Base-by-base conservation (phyloP, 2,888 invertebrate species). In the Cheilosia pagana region DNA sequence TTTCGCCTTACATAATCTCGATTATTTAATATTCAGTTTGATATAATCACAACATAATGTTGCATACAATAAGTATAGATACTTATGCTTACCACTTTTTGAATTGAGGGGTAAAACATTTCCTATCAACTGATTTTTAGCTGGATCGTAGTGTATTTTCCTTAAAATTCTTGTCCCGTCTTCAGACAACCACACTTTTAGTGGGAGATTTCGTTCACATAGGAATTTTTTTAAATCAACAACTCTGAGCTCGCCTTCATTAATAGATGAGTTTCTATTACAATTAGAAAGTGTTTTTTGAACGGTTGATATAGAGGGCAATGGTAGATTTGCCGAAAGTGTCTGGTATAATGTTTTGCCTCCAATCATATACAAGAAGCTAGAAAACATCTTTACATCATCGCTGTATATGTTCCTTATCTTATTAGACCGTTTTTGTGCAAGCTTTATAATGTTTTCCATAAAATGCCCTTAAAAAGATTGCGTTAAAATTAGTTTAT, bases 371-470 rank as follows among this genome's bases (percentile, higher is more conserved):
- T 50, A 50, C 50, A 50, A 8, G 21, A 50, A 50, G 25, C 50
- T 50, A 50, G 25, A 50, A 50, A 50, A 50, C 23, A 50, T 50
- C 50, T 50, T 50, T 3, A 50, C 7, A 50, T 50, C 50, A 50
- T 50, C 50, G 50, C 50, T 50, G 50, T 50, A 50, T 23, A 50
- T 14, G 50, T 50, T 50, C 3, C 25, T 23, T 50, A 50, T 50
- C 1, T 23, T 50, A 50, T 50, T 50, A 25, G 50, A 50, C 23
- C 14, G 50, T 12, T 50, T 25, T 50, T 50, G 50, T 23, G 50
- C 23, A 25, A 50, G 50, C 23, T 50, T 45, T 45, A 39, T 39
- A 25, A 23, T 25, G 25, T 52, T 14, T 23, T 52, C 23, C 23
- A 52, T 25, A 52, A 52, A 52, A 52, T 52, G 23, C 2, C 14